A percentile compares a stretch with the other conserved stretches of the same genome.
Conservation (phyloP, 2,888 invertebrate species). For the Caenorhabditis sinica region DNA sequence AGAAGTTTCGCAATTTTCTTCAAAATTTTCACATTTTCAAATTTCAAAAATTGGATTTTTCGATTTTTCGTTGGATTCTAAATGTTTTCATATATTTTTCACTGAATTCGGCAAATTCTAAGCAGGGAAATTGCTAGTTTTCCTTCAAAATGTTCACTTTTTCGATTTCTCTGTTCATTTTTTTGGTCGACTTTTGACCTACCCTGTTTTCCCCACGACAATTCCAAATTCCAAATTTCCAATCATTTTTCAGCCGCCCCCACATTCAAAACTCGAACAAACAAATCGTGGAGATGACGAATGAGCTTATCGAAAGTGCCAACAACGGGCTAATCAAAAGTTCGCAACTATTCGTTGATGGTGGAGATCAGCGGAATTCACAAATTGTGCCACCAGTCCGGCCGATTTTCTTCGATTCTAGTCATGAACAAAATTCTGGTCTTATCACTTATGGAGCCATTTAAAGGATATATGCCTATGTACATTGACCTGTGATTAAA, state of each 20-base stretch:
- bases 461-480: background rate
- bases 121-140: no score
- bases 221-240: background rate
- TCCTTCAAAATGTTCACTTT: no score
- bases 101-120: no score
- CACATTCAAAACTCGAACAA: conserved; percentile 75
- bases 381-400: conserved; percentile 76
- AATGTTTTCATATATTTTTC: no score
- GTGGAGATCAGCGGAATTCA: conserved; percentile 53
- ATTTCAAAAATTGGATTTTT: no score
- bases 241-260: conserved; percentile 66
- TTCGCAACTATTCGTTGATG: conserved; percentile 63
- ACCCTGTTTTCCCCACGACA: background rate
- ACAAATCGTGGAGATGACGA: conserved; percentile 67
- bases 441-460: conserved; percentile 45
- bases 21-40: no score
- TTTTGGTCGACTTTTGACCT: background rate
- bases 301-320: conserved; percentile 67
- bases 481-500: no score
- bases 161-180: no score
- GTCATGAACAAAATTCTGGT: conserved; percentile 2
- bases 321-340: conserved; percentile 72
- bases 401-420: conserved; percentile 61
- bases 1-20: no score
- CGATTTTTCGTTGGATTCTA: no score